A percentile compares a stretch with the other conserved stretches of the same genome.
Evolutionary conservation across 2,113 vertebrate genomes (phyloP).

Genomic region (Pygoscelis antarcticus): DNA sequence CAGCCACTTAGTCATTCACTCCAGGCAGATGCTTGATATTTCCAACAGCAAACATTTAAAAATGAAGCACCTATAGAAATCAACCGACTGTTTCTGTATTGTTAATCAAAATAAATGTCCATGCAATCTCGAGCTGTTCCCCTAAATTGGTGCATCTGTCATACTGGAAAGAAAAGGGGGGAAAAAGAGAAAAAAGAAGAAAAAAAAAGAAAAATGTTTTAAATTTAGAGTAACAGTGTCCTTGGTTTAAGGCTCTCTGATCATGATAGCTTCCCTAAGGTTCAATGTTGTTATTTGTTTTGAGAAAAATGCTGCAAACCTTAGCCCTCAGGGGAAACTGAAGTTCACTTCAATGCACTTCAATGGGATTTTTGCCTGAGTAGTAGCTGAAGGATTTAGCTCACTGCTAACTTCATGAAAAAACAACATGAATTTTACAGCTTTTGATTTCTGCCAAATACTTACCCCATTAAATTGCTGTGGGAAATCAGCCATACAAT

Average conservation of each 20-base stretch:
- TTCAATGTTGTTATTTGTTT: slow-evolving; percentile 9
- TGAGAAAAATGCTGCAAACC: slow-evolving; percentile 24
- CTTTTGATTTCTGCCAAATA: slow-evolving; percentile 63
- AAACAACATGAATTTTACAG: slow-evolving; percentile 63
- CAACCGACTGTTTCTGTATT: not conserved
- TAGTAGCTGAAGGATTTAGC: slow-evolving; percentile 27
- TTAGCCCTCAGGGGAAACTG: not conserved
- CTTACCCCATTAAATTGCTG: slow-evolving; percentile 48
- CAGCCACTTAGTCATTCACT: slow-evolving; percentile 56
- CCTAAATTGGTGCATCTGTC: slow-evolving; percentile 14
- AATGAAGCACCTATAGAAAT: slow-evolving; percentile 40
- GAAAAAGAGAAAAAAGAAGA: rapidly evolving
- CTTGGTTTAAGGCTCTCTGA: not conserved
- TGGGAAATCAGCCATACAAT: slow-evolving; percentile 61
- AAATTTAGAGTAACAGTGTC: not conserved
- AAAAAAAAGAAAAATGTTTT: not conserved
- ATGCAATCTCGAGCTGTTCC: not conserved
- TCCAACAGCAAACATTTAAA: slow-evolving; percentile 51
- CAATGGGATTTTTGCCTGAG: slow-evolving; percentile 18
- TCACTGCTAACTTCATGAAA: slow-evolving; percentile 41
- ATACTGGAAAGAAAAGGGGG: not conserved
- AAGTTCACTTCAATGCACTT: slow-evolving; percentile 24
- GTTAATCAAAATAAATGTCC: slow-evolving; percentile 17
- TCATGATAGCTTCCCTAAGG: not conserved
- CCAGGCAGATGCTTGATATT: slow-evolving; percentile 63